Conservation (phyloP, 2,797 vertebrate species). For the Chelon auratus region DNA sequence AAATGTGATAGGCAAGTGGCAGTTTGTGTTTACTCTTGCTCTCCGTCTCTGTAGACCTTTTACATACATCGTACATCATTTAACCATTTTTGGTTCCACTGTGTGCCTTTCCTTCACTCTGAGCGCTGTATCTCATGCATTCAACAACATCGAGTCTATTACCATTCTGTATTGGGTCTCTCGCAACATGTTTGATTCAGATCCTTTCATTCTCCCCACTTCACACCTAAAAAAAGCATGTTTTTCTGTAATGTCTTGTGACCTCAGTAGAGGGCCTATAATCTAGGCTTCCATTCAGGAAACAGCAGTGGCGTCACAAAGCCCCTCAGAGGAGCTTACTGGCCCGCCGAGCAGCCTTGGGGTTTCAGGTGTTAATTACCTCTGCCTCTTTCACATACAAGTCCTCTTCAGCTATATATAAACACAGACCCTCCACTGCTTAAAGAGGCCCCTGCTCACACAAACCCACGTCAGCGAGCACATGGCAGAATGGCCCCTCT, state of each 20-base stretch:
- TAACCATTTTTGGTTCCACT: conserved; percentile 3
- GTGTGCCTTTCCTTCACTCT: conserved; percentile 14
- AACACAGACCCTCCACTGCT: conserved; percentile 51
- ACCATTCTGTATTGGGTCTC: not conserved
- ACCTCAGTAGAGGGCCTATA: conserved; percentile 44
- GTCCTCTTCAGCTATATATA: conserved; percentile 73
- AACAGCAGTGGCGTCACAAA: conserved; percentile 59
- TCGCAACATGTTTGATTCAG: conserved; percentile 30
- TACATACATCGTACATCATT: conserved; percentile 28
- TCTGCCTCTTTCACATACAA: conserved; percentile 58
- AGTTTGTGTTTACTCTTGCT: conserved; percentile 58
- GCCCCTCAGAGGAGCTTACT: conserved; percentile 52
- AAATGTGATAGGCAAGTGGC: conserved; percentile 62
- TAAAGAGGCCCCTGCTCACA: conserved; percentile 53
- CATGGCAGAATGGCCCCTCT: conserved; percentile 33
- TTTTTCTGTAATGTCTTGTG: conserved; percentile 26
- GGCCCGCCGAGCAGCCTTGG: conserved; percentile 35
- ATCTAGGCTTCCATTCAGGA: conserved; percentile 65
- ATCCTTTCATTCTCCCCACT: conserved; percentile 33
- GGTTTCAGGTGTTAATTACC: conserved; percentile 79
- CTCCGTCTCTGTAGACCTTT: conserved; percentile 37
- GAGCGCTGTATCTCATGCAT: not conserved
- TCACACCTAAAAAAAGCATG: not conserved
- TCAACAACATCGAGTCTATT: conserved; percentile 22
- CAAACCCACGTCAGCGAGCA: conserved; percentile 56